Evolutionary conservation across 2,797 vertebrate species (phyloP).

Genomic region (Pseudopleuronectes americanus): DNA sequence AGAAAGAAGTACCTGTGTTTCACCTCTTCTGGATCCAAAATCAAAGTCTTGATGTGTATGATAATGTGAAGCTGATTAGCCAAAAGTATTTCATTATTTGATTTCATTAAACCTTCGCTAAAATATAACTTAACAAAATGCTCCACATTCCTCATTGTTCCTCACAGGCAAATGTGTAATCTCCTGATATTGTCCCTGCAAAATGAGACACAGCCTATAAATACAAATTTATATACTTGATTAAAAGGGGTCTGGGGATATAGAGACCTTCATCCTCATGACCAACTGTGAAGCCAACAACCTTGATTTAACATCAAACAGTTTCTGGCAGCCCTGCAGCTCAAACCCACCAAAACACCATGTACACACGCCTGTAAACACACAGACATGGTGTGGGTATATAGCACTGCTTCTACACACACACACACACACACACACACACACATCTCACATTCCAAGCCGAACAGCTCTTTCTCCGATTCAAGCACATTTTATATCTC

Average conservation of each 20-base stretch:
- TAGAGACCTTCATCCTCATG: constrained; percentile 26
- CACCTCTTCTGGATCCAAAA: no score
- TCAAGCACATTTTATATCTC: constrained; percentile 30
- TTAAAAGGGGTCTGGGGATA: constrained; percentile 28
- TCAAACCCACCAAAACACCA: constrained; percentile 46
- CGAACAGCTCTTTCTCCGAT: neutral
- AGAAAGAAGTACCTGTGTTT: no score
- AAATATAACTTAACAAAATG: no score
- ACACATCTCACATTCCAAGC: neutral
- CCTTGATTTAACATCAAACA: constrained; percentile 63
- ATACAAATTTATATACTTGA: constrained; percentile 1
- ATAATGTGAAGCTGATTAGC: no score
- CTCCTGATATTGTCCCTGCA: no score
- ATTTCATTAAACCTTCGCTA: no score
- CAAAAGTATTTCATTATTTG: no score
- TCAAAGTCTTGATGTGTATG: no score
- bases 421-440: neutral
- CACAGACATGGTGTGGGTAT: constrained; percentile 5
- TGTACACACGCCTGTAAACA: constrained; percentile 26
- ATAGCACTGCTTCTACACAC: neutral
- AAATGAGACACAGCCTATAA: no score
- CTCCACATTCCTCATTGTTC: no score
- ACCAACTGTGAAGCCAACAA: constrained; percentile 31
- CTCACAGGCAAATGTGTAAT: no score
- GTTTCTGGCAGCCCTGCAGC: constrained; percentile 30